phyloP scores from a whole-genome alignment of 2,113 vertebrate species.

The Herpailurus yagouaroundi region DNA sequence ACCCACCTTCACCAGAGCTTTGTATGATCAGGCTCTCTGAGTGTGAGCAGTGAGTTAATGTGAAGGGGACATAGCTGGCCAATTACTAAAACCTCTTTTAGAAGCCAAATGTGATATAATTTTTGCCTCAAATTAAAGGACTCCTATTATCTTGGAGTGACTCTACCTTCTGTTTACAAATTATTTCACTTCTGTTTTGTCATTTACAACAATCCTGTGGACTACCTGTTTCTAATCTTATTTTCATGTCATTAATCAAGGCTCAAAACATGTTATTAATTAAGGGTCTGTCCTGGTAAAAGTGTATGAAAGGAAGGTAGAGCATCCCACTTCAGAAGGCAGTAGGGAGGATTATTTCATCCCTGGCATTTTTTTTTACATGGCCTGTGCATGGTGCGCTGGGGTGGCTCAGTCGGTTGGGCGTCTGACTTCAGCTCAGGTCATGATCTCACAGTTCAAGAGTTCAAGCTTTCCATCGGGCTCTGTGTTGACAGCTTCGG shows the following conservation, averaged over 20 bases:
- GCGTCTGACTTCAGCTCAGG: too few species aligned
- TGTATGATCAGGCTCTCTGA: background rate
- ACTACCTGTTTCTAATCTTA: background rate
- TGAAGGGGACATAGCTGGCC: accelerated
- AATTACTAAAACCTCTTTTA: background rate
- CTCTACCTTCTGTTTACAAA: background rate
- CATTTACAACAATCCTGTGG: background rate
- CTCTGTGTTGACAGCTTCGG: too few species aligned
- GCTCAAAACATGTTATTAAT: background rate
- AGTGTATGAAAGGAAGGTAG: background rate
- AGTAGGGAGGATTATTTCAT: background rate
- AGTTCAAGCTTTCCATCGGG: too few species aligned
- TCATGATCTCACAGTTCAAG: too few species aligned
- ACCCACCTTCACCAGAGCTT: background rate
- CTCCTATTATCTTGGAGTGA: background rate
- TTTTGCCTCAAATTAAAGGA: background rate
- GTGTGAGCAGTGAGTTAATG: too few species aligned
- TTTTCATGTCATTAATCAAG: background rate
- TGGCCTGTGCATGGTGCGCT: background rate
- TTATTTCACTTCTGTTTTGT: background rate
- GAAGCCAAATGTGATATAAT: background rate
- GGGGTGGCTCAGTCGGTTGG: too few species aligned
- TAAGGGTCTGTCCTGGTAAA: background rate
- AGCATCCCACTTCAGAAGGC: background rate
- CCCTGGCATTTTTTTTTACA: background rate